Base-by-base conservation (phyloP, 2,797 vertebrate species). In the Triplophysa yarkandensis region DNA sequence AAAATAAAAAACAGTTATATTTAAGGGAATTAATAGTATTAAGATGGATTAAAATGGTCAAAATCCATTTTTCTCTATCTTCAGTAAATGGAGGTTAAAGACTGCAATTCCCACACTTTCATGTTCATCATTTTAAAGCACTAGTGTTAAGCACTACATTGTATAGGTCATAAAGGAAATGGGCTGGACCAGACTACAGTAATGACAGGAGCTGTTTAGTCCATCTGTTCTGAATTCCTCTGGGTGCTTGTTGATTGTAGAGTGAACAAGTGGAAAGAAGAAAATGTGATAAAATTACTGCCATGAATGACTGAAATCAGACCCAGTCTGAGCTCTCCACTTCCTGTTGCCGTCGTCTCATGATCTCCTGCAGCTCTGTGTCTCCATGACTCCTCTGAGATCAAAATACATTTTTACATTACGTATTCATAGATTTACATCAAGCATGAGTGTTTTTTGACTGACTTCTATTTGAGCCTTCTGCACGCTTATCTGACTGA, bases 401-500 rank as follows among this genome's bases (percentile, higher is more conserved):
- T 28, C 3, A 54, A 27, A 54, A 54, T 4, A 5, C 16, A 8
- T n/a, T 30, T 14, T 4, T 28, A 32, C 10, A 4, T 58, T 58
- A n/a, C 19, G 16, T 7, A 43, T n/a, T 23, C 11, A 25, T 11
- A 25, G 11, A 27, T 63, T 11, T 48, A 69, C 9, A 50, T 25
- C n/a, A 0, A 8, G 57, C 11, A 1, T 9, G 13, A 30, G 16
- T 14, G 34, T 21, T 17, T 2, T 54, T 48, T 71, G 58, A 64
- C 91, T 89, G 81, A 94, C 94, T 92, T 95, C 93, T 80, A 93
- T 82, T 17, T 83, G 71, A n/a, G 89, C 89, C 74, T 93, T 95
- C 85, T 93, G 92, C 82, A 95, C 92, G 0, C 88, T 90, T 83
- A 94, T 89, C 88, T 95, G 93, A 80, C 93, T 94, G 88, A 92